Conservation (phyloP, 2,888 invertebrate genomes). For the Limenitis camilla region DNA sequence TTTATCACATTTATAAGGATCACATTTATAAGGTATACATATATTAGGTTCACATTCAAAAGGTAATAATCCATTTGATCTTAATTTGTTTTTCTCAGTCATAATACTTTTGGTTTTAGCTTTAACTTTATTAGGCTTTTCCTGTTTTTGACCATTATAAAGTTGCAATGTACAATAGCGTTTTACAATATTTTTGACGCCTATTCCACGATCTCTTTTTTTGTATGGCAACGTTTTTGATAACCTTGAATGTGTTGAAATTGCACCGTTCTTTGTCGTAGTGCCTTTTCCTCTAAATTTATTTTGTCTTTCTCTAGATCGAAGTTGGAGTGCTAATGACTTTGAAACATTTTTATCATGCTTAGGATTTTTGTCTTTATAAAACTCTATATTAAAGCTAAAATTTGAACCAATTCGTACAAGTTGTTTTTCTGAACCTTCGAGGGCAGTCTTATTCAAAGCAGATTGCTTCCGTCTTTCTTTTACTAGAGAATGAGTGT, state of each 20-base stretch:
- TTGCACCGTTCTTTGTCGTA: background rate
- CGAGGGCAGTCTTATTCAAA: background rate
- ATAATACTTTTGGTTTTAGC: constrained; percentile 14
- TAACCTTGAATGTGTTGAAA: background rate
- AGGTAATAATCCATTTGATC: constrained; percentile 21
- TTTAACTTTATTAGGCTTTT: constrained; percentile 9
- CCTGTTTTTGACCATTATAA: background rate
- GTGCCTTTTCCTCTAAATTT: background rate
- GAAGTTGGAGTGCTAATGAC: background rate
- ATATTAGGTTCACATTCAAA: constrained; percentile 39
- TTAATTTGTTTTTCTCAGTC: constrained; percentile 12
- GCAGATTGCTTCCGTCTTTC: constrained; percentile 1
- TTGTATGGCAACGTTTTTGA: constrained; percentile 1
- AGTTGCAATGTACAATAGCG: constrained; percentile 17
- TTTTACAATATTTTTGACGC: constrained; percentile 12
- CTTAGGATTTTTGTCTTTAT: constrained; percentile 14
- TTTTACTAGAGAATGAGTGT: background rate
- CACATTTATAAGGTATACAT: constrained; percentile 38
- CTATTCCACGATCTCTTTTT: constrained; percentile 4
- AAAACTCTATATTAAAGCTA: constrained; percentile 28
- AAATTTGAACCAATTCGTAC: constrained; percentile 28
- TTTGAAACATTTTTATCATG: background rate
- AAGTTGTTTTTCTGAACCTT: constrained; percentile 9
- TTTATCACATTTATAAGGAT: constrained; percentile 34
- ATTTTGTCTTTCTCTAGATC: background rate